phyloP scores from a whole-genome alignment of 2,888 invertebrate genomes.

The Noctua janthina region DNA sequence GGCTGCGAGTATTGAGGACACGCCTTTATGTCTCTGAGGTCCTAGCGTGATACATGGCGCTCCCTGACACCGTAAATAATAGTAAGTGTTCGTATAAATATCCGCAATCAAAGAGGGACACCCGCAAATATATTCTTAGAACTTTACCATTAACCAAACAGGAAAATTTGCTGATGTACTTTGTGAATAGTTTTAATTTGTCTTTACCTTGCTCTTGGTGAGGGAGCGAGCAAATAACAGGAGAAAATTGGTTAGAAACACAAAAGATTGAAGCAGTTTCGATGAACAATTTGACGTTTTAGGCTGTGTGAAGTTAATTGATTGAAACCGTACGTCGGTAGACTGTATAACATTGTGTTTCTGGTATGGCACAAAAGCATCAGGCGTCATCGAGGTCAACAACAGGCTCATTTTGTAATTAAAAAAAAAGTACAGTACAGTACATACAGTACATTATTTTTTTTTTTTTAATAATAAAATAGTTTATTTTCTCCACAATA shows the following conservation, averaged over 20 bases:
- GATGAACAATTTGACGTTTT: conserved; percentile 39
- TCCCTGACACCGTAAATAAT: conserved; percentile 57
- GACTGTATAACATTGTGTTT: background rate
- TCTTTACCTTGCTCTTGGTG: conserved; percentile 51
- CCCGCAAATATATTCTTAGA: conserved; percentile 44
- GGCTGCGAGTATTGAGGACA: conserved; percentile 41
- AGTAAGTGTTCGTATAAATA: conserved; percentile 66
- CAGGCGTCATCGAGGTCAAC: too few species aligned
- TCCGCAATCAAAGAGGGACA: conserved; percentile 56
- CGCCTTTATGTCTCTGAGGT: conserved; percentile 48
- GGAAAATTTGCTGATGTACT: conserved; percentile 59
- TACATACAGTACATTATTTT: too few species aligned
- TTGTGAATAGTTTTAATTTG: conserved; percentile 58
- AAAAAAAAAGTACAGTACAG: too few species aligned
- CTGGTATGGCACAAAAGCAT: background rate
- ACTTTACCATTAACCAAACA: conserved; percentile 57
- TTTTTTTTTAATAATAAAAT: too few species aligned
- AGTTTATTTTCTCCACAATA: too few species aligned
- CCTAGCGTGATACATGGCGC: conserved; percentile 49
- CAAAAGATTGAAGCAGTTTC: conserved; percentile 29
- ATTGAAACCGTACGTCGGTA: conserved; percentile 16
- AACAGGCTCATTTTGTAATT: too few species aligned
- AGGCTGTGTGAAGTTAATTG: conserved; percentile 28
- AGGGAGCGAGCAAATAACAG: conserved; percentile 29
- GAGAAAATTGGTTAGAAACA: conserved; percentile 44